Conservation (phyloP, 2,113 vertebrate species). For the Labrus mixtus region DNA sequence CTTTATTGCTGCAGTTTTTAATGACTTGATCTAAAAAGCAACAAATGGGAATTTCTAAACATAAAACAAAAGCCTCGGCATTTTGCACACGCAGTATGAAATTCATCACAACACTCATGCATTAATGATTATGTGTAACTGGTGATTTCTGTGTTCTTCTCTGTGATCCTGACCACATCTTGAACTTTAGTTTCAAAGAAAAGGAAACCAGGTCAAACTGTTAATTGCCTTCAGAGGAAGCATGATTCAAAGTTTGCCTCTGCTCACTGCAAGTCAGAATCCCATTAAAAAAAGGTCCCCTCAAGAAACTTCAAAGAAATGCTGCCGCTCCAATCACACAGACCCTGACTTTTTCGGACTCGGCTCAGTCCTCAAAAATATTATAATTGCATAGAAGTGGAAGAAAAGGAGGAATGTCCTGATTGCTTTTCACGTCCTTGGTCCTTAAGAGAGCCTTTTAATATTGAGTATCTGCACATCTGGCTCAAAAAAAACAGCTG, state of each 20-base stretch:
- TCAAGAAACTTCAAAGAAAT: conserved; percentile 49
- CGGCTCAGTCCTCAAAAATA: conserved; percentile 25
- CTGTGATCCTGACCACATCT: conserved; percentile 29
- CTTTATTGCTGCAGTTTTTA: conserved; percentile 1
- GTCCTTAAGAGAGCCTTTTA: neutral
- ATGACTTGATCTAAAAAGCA: neutral
- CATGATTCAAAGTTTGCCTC: conserved; percentile 32
- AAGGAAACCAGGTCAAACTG: conserved; percentile 56
- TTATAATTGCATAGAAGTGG: conserved; percentile 18
- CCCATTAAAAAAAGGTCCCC: conserved; percentile 39
- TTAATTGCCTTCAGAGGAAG: conserved; percentile 42
- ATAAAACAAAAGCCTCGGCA: neutral
- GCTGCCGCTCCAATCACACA: conserved; percentile 25
- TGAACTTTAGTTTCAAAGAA: conserved; percentile 54
- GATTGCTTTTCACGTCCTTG: conserved; percentile 15
- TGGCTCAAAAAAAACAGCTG: neutral
- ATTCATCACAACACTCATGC: neutral
- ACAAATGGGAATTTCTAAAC: neutral
- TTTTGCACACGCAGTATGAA: neutral
- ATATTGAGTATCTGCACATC: neutral
- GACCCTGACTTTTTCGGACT: conserved; percentile 23
- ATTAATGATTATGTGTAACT: conserved; percentile 16
- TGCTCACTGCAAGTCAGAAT: conserved; percentile 7
- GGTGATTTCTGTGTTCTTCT: conserved; percentile 1
- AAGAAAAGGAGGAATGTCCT: neutral